Conservation (phyloP, 1,140 invertebrate species). For the Drosophila willistoni region DNA sequence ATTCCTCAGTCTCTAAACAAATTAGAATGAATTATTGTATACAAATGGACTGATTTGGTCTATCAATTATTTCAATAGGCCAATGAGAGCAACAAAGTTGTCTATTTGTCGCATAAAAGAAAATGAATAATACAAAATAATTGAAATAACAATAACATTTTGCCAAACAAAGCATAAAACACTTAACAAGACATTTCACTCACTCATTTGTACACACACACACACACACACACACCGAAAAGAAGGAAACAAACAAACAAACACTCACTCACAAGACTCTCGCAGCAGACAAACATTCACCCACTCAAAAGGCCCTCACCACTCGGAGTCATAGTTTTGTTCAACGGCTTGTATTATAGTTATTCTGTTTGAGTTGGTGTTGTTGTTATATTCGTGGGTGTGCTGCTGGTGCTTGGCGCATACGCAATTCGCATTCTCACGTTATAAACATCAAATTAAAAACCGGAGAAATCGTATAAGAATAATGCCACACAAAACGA, state of each 20-base stretch:
- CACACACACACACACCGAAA: background rate
- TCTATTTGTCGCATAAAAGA: conserved; percentile 33
- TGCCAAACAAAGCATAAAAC: conserved; percentile 80
- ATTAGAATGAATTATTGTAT: background rate
- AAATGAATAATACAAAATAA: conserved; percentile 76
- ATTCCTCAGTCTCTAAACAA: background rate
- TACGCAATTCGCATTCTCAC: conserved; percentile 75
- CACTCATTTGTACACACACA: conserved; percentile 1
- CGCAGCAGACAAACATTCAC: background rate
- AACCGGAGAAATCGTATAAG: conserved; percentile 52
- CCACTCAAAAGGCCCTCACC: conserved; percentile 45
- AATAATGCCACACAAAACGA: conserved; percentile 38
- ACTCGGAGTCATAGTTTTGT: conserved; percentile 68
- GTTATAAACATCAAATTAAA: conserved; percentile 78
- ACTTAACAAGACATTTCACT: conserved; percentile 70
- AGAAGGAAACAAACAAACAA: background rate
- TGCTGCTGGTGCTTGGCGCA: conserved; percentile 48
- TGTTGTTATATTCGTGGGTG: conserved; percentile 20
- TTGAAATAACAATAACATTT: conserved; percentile 79
- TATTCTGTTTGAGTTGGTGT: conserved; percentile 24
- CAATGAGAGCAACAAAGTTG: background rate
- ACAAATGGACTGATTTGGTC: background rate
- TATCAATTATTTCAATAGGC: conserved; percentile 4
- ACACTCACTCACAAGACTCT: background rate
- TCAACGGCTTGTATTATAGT: conserved; percentile 32